Evolutionary conservation across 1,140 invertebrate genomes (phyloP).

Genomic region (Plectrocnemia conspersa): DNA sequence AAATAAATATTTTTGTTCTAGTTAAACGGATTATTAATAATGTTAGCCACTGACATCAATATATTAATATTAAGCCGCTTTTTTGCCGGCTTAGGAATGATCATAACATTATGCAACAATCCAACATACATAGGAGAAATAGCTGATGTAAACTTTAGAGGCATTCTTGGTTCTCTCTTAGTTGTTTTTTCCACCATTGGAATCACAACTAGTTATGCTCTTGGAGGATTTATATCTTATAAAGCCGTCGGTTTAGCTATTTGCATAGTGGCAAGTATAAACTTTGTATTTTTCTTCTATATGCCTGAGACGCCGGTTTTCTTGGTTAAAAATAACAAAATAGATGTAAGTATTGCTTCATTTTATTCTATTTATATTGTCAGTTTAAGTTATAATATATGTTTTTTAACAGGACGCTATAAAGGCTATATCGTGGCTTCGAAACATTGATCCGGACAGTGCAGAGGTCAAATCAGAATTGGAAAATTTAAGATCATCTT

Average conservation of each 20-base stretch:
- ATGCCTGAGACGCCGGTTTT: conserved; percentile 27
- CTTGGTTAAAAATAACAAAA: conserved; percentile 9
- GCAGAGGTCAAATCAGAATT: conserved; percentile 9
- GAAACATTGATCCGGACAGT: background rate
- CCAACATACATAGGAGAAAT: conserved; percentile 21
- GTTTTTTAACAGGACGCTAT: conserved; percentile 14
- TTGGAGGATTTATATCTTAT: conserved; percentile 26
- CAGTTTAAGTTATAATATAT: background rate
- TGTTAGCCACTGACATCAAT: background rate
- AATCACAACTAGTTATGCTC: conserved; percentile 9
- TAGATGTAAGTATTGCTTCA: background rate
- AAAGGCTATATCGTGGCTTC: conserved; percentile 8
- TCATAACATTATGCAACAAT: conserved; percentile 1
- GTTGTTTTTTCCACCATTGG: conserved; percentile 13
- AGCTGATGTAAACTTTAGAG: background rate
- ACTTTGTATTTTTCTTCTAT: conserved; percentile 21
- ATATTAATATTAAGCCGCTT: background rate
- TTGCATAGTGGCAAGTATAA: conserved; percentile 2
- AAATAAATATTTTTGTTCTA: too few species aligned
- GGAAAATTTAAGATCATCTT: too few species aligned
- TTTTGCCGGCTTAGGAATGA: background rate
- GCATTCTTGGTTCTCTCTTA: conserved; percentile 16
- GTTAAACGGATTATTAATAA: background rate
- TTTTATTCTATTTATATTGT: background rate
- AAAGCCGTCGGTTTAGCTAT: background rate